Base-by-base conservation (phyloP, 2,797 vertebrate species). In the Pelochelys cantorii region DNA sequence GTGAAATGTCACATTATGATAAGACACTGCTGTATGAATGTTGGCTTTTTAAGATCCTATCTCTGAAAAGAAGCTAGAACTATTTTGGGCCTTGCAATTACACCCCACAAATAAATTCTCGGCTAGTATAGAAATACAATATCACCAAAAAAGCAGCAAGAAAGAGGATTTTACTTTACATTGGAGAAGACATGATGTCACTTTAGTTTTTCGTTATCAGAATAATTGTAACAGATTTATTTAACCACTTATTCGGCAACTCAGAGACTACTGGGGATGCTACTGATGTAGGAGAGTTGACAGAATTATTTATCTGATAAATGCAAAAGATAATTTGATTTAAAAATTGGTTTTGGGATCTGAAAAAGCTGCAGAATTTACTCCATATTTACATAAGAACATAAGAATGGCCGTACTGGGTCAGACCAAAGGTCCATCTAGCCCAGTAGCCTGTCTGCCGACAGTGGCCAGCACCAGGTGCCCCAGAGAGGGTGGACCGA, bases 281-380 rank as follows among this genome's bases (percentile, higher is more conserved):
- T 92, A 95, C 91, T 96, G 84, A 95, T 93, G 89, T 86, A 94
- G 94, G 85, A 90, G 94, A 94, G 71, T 82, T 97, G 95, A 96
- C 97, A 97, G 95, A 96, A 94, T 93, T 96, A 96, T 95, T 95
- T 95, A 85, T 79, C 85, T 92, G 93, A 90, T 88, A 97, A 94
- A 94, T 74, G 93, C 60, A 93, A 96, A 97, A 94, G 85, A 84
- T 89, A 87, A 96, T 96, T 96, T 93, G 74, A 87, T 92, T 96
- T 93, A 90, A 90, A 37, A 53, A 68, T 4, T 31, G 81, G 82
- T 93, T 97, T 86, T 37, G 86, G 56, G 34, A 91, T 79, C 83
- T 88, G 27, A 80, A 89, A 90, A 90, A 94, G 65, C 79, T 80
- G 77, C 75, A 83, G 78, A 23, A 3, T 92, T 94, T 90, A 75